These are phyloP conservation scores for Bos javanicus DNA, from an alignment of 2,113 vertebrate genomes.

Conservation along the genomic window DNA sequence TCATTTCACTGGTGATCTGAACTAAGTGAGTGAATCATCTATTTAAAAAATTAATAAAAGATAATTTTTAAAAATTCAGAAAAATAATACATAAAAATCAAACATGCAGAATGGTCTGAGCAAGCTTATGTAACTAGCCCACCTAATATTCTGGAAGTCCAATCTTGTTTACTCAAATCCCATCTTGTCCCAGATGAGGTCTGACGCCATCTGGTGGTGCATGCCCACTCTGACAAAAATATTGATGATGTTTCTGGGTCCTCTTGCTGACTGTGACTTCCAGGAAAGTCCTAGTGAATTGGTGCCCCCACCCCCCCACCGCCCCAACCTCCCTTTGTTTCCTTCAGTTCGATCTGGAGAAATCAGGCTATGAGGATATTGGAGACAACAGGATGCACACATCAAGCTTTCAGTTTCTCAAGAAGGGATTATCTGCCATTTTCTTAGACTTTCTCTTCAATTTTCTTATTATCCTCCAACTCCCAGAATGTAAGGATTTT, in stretches of 20 bases:
- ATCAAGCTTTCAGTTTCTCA: not conserved
- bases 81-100: not conserved
- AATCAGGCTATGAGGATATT: not conserved
- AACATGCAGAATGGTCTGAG: not conserved
- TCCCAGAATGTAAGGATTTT: not conserved
- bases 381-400: not conserved
- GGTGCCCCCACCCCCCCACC: accelerated
- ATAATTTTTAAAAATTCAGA: not conserved
- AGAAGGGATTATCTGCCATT: not conserved
- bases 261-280: not conserved
- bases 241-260: not conserved
- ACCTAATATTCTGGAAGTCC: not conserved
- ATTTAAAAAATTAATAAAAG: slow-evolving; percentile 18
- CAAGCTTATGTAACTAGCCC: not conserved
- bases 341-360: not conserved
- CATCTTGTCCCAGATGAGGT: not conserved
- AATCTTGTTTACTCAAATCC: not conserved
- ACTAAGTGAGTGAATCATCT: not conserved
- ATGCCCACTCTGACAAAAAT: not conserved
- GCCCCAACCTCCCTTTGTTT: not conserved
- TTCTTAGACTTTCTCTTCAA: not conserved
- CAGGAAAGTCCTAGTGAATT: not conserved
- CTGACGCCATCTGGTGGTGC: not conserved
- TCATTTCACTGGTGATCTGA: not conserved
- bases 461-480: not conserved